phyloP scores from a whole-genome alignment of 1,140 invertebrate genomes.

The Nasonia longicornis region DNA sequence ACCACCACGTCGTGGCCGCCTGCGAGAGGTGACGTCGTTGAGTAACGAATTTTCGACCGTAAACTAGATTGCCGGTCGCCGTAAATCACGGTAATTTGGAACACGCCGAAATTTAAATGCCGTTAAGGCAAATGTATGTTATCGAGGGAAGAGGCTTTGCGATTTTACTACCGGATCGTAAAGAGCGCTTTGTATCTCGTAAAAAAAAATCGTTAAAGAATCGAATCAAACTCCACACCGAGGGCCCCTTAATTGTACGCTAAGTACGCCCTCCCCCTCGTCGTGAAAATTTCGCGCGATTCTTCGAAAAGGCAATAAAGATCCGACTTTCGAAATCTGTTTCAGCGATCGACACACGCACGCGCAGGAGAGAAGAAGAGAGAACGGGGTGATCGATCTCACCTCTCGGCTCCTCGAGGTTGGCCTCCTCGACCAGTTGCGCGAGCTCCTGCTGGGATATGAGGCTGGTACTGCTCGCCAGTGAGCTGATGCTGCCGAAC shows the following conservation, averaged over 20 bases:
- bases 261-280: too few species aligned
- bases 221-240: too few species aligned
- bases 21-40: neutral
- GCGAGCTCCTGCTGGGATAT: conserved; percentile 77
- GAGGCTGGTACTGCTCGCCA: conserved; percentile 74
- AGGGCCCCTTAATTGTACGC: too few species aligned
- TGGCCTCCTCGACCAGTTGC: conserved; percentile 75
- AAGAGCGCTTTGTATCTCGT: conserved; percentile 17
- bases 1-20: conserved; percentile 42
- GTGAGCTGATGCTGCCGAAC: conserved; percentile 74
- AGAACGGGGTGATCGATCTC: neutral
- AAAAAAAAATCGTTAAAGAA: conserved; percentile 17
- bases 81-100: neutral
- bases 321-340: too few species aligned
- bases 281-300: too few species aligned
- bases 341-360: neutral
- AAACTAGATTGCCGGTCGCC: too few species aligned
- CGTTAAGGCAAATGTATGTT: conserved; percentile 1
- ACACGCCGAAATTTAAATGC: conserved; percentile 10
- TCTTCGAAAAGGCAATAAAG: too few species aligned
- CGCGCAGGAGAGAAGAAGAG: neutral
- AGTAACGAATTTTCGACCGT: too few species aligned
- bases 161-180: conserved; percentile 23
- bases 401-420: conserved; percentile 70
- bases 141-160: neutral